Base-by-base conservation (phyloP, 2,113 vertebrate species). In the Vulpes vulpes region DNA sequence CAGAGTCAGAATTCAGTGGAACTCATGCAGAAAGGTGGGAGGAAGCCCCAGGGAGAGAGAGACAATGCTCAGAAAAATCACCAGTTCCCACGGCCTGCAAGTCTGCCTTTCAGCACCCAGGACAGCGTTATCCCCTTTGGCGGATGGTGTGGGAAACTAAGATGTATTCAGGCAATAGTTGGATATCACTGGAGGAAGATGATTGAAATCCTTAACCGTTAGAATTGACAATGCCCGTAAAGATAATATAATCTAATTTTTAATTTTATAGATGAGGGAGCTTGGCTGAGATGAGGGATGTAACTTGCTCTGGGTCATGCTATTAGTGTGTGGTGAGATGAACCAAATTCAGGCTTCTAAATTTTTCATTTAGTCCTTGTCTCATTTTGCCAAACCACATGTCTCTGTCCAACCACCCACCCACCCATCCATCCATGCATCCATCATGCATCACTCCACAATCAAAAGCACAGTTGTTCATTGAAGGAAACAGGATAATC, bases 201-300 rank as follows among this genome's bases (percentile, higher is more conserved):
- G 67, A 8, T 0, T 43, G 59, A 32, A 43, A 25, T 19, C 19
- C 55, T 83, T 14, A 71, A 12, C 60, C 11, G 32, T 38, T 49
- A 82, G 79, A 30, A 49, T 7, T 4, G 55, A 11, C 35, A 38
- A 12, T 73, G 83, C 85, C 35, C 59, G 85, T 43, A 19, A 35
- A 23, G 38, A 51, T 27, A 25, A 60, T 11, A 15, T 6, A 32
- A 25, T 8, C 38, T 38, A 30, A 16, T 5, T 35, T 79, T 94
- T 88, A n/a, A 30, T 89, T 85, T 94, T 49, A 79, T 23, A 90
- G 79, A 65, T 60, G 64, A 97, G 43, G 79, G 95, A 35, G 55
- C 79, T 87, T 74, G 53, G 55, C 9, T 8, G 73, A 59, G 2
- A 5, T 0, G 3, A 55, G 43, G 64, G 53, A 60, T 16, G 19